Conservation (phyloP, 2,113 vertebrate genomes). For the Dipodomys ordii region DNA sequence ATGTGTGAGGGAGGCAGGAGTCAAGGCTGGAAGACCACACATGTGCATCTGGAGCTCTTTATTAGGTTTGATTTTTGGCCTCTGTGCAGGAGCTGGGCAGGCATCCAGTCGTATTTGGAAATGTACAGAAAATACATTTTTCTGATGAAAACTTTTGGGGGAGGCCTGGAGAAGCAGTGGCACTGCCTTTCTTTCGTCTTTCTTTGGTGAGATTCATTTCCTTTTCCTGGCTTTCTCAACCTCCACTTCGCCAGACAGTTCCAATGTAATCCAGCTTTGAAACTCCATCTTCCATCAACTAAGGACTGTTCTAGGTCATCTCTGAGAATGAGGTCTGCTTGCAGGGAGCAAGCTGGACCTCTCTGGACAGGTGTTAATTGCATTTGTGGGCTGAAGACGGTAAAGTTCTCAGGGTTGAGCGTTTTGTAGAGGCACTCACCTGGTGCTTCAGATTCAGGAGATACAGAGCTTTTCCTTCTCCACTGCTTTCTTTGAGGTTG, state of each 20-base stretch:
- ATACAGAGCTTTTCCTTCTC: neutral
- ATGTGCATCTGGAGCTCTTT: neutral
- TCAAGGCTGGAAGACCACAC: neutral
- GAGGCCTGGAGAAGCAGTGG: slow-evolving; percentile 54
- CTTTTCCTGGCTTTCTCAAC: neutral
- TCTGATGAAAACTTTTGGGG: slow-evolving; percentile 39
- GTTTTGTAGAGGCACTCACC: neutral
- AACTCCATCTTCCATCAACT: neutral
- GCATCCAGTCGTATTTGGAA: slow-evolving; percentile 56
- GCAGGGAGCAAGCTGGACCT: neutral
- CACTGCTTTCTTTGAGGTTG: neutral
- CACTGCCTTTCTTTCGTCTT: neutral
- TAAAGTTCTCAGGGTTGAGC: neutral
- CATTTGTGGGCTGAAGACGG: neutral
- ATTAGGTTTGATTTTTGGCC: slow-evolving; percentile 34
- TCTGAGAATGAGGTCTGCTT: neutral
- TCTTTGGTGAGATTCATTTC: slow-evolving; percentile 17
- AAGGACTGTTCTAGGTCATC: neutral
- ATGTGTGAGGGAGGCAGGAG: neutral
- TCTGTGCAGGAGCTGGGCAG: neutral
- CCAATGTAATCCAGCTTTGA: neutral
- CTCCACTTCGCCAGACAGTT: neutral
- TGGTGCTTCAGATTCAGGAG: neutral
- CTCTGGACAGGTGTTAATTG: neutral
- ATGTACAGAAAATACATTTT: slow-evolving; percentile 28